Evolutionary conservation across 2,113 vertebrate genomes (phyloP), one percentile per base, ranked within the genome.

Genomic region (Danio rerio): DNA sequence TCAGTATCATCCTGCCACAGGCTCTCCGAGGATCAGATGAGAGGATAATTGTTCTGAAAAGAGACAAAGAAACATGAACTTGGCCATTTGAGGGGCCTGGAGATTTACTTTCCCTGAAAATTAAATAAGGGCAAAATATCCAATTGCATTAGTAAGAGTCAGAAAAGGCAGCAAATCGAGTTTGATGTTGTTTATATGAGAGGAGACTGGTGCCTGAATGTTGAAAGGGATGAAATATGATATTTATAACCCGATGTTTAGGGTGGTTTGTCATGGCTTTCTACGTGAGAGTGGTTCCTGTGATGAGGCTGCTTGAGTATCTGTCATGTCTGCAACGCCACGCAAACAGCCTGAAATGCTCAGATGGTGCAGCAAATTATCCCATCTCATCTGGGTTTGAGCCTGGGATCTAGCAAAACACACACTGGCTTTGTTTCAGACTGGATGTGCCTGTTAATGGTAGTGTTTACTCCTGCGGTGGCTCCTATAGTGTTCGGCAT

Each of bases 161-260:
- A 78, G 79, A 86, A 87, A 86, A 81, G 81, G 76, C 74, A 59
- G 49, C 79, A 87, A 89, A 89, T 88, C 83, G 20, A 85, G 88
- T 89, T 86, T 78, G 77, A n/a, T 75, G 81, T 62, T 87, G 85
- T 89, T 89, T 86, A 87, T 78, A 84, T 84, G 82, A 87, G 82
- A 62, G 83, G 59, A 72, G 70, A 81, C 53, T 68, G 80, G 62
- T 73, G 84, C 71, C 66, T 84, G 84, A 87, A 66, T 81, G 81
- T 82, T 86, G 80, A 87, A 88, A 84, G 72, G 45, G 72, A 72
- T 85, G 81, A 81, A 87, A 85, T 79, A 85, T 87, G 84, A 85
- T 81, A 58, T 83, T 83, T 84, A 85, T 83, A 78, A 85, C 49
- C n/a, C 43, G 61, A 58, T 74, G 77, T 83, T 78, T 66, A 77